Evolutionary conservation across 2,113 vertebrate genomes (phyloP).

Genomic region (Leucoraja erinaceus): DNA sequence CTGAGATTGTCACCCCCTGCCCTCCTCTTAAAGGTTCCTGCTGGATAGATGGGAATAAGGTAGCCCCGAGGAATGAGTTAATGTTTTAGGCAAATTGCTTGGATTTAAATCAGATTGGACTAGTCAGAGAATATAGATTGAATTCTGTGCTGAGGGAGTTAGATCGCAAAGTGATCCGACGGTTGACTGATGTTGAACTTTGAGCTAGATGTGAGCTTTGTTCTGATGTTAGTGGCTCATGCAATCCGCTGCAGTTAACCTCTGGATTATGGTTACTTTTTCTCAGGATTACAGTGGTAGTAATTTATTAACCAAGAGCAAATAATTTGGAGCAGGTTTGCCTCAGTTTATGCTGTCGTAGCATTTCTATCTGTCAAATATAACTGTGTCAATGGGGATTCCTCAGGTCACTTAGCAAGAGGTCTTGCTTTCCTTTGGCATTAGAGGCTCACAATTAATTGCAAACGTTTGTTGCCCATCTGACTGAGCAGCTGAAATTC

Average conservation of each 20-base stretch:
- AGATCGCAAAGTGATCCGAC: neutral
- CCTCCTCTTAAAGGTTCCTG: neutral
- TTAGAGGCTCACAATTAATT: too few species aligned
- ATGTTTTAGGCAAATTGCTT: neutral
- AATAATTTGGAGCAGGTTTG: neutral
- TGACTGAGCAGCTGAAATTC: too few species aligned
- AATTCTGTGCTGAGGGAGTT: neutral
- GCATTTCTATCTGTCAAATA: neutral
- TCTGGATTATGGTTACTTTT: neutral
- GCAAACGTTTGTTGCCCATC: too few species aligned
- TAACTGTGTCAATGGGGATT: neutral
- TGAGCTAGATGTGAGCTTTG: neutral
- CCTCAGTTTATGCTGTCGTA: neutral
- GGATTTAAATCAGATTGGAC: neutral
- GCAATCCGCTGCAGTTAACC: neutral
- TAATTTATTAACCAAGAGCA: constrained; percentile 4
- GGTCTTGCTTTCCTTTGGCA: too few species aligned
- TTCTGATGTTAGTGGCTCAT: neutral
- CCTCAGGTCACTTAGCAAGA: neutral
- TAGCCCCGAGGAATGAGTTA: neutral
- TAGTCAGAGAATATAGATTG: too few species aligned
- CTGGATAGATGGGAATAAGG: too few species aligned
- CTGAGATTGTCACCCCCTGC: too few species aligned
- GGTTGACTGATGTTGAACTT: neutral
- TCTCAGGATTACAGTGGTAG: neutral